phyloP scores from a whole-genome alignment of 1,140 invertebrate species.

The Stenopsyche tienmushanensis region DNA sequence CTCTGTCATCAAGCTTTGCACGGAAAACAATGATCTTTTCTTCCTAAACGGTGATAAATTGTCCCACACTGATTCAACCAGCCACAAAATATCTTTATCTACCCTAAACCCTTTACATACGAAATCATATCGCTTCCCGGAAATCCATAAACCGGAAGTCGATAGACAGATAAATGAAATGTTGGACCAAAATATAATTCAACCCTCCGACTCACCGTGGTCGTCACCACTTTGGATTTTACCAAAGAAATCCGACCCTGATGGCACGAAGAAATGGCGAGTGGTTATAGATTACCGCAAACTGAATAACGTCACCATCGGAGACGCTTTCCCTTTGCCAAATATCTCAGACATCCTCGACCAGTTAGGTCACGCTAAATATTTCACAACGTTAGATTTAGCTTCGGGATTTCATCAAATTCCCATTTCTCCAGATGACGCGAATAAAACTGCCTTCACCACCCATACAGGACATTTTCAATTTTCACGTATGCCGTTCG shows the following conservation, averaged over 20 bases:
- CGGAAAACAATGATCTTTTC: conserved; percentile 39
- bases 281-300: no score
- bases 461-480: conserved; percentile 44
- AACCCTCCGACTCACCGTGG: conserved; percentile 44
- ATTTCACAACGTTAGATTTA: no score
- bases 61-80: conserved; percentile 37
- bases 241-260: conserved; percentile 48
- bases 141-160: conserved; percentile 48
- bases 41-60: conserved; percentile 38
- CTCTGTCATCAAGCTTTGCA: conserved; percentile 7
- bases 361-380: no score
- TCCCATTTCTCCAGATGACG: conserved; percentile 42
- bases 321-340: conserved; percentile 55
- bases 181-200: conserved; percentile 48
- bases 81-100: conserved; percentile 39
- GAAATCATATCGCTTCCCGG: conserved; percentile 44
- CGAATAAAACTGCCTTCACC: conserved; percentile 53
- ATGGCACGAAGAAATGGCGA: conserved; percentile 46
- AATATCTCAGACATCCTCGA: no score
- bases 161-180: conserved; percentile 48
- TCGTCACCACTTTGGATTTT: conserved; percentile 47
- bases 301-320: conserved; percentile 44
- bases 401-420: no score
- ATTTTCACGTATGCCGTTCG: conserved; percentile 48
- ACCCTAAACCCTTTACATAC: conserved; percentile 36